Evolutionary conservation across 2,888 invertebrate genomes (phyloP).

Genomic region (Tubulanus polymorphus): DNA sequence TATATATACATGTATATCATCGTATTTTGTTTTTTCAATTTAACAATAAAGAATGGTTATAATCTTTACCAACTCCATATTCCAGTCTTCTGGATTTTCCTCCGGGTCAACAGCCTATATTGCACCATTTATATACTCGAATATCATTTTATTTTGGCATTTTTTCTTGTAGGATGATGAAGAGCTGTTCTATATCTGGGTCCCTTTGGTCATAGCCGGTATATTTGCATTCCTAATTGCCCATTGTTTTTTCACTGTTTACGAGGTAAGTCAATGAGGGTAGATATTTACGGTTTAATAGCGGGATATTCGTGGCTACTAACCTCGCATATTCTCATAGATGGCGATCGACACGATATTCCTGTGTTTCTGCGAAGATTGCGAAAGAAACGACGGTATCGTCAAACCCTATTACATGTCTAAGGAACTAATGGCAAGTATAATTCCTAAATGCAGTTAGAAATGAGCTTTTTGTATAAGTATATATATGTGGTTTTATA

Average conservation of each 20-base stretch:
- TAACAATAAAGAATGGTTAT: too few relatives aligned
- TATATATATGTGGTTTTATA: too few relatives aligned
- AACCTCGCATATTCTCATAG: too few relatives aligned
- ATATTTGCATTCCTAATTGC: conserved; percentile 64
- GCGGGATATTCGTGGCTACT: too few relatives aligned
- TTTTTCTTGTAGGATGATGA: conserved; percentile 20
- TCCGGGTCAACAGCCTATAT: too few relatives aligned
- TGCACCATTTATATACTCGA: too few relatives aligned
- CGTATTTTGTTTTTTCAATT: not conserved
- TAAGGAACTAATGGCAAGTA: conserved; percentile 44
- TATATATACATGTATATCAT: conserved; percentile 1
- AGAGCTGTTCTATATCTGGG: conserved; percentile 35
- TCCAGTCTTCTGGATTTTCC: too few relatives aligned
- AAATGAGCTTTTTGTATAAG: too few relatives aligned
- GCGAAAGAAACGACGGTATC: conserved; percentile 68
- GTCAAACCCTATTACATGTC: conserved; percentile 50
- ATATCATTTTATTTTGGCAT: conserved; percentile 14
- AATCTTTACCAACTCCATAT: too few relatives aligned
- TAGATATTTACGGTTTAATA: too few relatives aligned
- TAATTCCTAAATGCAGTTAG: too few relatives aligned
- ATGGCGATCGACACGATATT: conserved; percentile 91
- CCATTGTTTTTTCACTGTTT: conserved; percentile 84
- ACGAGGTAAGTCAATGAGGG: conserved; percentile 74
- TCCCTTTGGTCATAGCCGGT: conserved; percentile 32
- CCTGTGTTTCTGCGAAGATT: conserved; percentile 88